phyloP scores from a whole-genome alignment of 2,888 invertebrate genomes.

The Periphyllus acericola region DNA sequence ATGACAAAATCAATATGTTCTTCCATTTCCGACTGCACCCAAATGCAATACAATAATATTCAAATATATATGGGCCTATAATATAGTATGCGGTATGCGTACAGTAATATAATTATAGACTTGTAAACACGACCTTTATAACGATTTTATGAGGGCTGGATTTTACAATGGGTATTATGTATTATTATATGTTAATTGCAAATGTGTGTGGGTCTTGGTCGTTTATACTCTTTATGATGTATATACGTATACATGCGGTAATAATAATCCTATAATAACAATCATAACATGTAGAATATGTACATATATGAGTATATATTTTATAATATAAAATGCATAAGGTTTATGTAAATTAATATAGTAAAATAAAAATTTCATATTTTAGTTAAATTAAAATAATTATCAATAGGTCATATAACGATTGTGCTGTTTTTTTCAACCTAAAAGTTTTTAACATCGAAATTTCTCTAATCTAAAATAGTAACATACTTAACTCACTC shows the following conservation, averaged over 20 bases:
- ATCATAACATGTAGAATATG: neutral
- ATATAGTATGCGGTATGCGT: neutral
- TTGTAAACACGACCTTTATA: slow-evolving; percentile 21
- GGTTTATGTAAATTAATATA: too few species aligned
- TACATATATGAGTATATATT: neutral
- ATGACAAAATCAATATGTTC: slow-evolving; percentile 12
- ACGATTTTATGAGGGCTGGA: slow-evolving; percentile 8
- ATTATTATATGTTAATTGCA: slow-evolving; percentile 28
- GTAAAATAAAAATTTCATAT: too few species aligned
- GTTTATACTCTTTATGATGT: neutral
- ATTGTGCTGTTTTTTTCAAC: too few species aligned
- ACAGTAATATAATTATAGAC: neutral
- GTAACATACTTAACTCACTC: too few species aligned
- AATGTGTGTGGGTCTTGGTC: neutral
- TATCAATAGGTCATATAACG: too few species aligned
- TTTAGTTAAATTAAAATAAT: too few species aligned
- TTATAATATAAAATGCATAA: too few species aligned
- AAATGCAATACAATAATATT: neutral
- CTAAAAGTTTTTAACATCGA: too few species aligned
- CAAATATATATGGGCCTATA: neutral
- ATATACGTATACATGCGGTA: neutral
- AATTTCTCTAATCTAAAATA: too few species aligned
- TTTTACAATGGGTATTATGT: slow-evolving; percentile 18
- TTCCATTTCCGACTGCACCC: neutral
- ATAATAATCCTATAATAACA: neutral